These are phyloP conservation scores for Apis cerana DNA, from an alignment of 1,140 invertebrate genomes.

Conservation along the genomic window DNA sequence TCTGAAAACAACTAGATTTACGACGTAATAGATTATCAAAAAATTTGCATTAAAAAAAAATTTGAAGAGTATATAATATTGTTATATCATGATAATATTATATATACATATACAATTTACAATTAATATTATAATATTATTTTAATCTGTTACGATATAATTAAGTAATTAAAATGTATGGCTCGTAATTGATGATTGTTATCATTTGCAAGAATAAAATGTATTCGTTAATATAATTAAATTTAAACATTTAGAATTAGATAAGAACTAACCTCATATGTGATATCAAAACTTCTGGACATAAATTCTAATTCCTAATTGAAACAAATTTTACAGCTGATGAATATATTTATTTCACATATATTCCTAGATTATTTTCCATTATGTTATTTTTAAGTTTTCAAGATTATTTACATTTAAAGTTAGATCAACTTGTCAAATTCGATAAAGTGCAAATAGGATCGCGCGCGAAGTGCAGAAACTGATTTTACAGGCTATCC, in stretches of 20 bases:
- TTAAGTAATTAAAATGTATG: not conserved
- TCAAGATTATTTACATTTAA: not conserved
- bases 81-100: not conserved
- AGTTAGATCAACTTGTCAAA: not conserved
- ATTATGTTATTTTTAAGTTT: not conserved
- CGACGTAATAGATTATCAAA: not conserved
- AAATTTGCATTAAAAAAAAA: not conserved
- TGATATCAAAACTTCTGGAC: not conserved
- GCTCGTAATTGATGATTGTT: not conserved
- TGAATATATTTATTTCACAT: not conserved
- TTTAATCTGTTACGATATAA: not conserved
- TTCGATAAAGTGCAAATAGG: not conserved
- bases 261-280: not conserved
- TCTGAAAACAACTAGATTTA: too few relatives aligned
- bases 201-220: not conserved
- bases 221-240: not conserved
- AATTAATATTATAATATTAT: not conserved
- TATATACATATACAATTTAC: not conserved
- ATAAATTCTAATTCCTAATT: not conserved
- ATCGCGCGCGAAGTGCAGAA: constrained; percentile 6
- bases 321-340: not conserved
- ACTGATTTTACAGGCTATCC: constrained; percentile 33
- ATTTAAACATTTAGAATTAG: not conserved
- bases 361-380: not conserved
- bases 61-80: not conserved